Conservation (phyloP, 2,888 invertebrate species). For the Apodemia zela region DNA sequence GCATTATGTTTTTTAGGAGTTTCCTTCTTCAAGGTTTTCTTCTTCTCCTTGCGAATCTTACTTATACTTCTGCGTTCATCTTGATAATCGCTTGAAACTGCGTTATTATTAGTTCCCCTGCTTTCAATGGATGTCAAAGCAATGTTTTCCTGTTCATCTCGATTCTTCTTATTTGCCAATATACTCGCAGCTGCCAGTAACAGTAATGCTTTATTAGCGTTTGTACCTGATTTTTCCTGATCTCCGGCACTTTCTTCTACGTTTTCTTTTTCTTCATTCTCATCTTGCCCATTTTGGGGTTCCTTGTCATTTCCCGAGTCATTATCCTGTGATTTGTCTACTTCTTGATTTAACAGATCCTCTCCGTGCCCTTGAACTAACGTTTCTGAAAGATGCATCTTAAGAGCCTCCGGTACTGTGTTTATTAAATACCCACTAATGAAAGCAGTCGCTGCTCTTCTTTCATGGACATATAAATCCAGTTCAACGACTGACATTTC, state of each 20-base stretch:
- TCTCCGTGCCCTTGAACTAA: neutral
- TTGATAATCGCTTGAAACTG: too few species aligned
- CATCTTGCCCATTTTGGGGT: neutral
- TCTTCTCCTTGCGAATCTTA: too few species aligned
- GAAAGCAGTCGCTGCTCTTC: conserved; percentile 30
- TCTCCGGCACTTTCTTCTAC: neutral
- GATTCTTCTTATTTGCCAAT: neutral
- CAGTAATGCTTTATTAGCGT: neutral
- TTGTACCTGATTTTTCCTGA: neutral
- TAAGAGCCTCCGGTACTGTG: conserved; percentile 37
- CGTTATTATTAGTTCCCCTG: too few species aligned
- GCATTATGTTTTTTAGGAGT: too few species aligned
- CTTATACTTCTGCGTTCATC: too few species aligned
- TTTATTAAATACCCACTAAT: conserved; percentile 35
- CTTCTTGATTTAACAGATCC: neutral
- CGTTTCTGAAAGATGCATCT: neutral
- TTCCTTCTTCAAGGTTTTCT: too few species aligned
- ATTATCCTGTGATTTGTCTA: neutral
- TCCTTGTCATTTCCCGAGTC: neutral
- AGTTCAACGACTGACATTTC: conserved; percentile 33
- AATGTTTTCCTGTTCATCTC: too few species aligned
- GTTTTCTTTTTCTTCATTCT: neutral
- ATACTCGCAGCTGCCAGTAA: neutral
- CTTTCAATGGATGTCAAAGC: too few species aligned
- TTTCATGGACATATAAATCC: conserved; percentile 23